A percentile compares a stretch with the other conserved stretches of the same genome.
Evolutionary conservation across 1,140 invertebrate species (phyloP).

Genomic region (Orius insidiosus): DNA sequence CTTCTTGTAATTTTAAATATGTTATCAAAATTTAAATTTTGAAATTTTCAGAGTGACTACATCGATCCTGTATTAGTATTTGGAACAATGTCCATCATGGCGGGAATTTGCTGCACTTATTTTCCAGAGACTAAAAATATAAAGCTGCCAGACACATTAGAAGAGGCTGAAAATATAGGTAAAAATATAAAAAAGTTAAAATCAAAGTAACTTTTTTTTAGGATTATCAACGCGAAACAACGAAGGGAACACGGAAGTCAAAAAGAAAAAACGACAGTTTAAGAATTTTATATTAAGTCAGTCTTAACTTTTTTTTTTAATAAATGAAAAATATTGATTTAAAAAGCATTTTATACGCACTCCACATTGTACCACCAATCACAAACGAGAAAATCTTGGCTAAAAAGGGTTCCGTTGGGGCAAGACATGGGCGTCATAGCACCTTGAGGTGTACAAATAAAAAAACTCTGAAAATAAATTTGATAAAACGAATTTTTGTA

Average conservation of each 20-base stretch:
- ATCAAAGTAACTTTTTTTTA: no score
- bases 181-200: no score
- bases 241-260: no score
- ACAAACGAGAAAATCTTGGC: conserved; percentile 47
- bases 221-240: no score
- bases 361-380: conserved; percentile 60
- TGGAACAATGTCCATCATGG: conserved; percentile 39
- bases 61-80: conserved; percentile 41
- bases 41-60: conserved; percentile 28
- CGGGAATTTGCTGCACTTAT: conserved; percentile 37
- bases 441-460: conserved; percentile 32
- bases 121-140: conserved; percentile 50
- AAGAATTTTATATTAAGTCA: no score
- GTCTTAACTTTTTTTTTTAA: no score
- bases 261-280: no score
- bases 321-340: no score
- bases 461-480: conserved; percentile 26
- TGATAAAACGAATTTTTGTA: no score
- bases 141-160: conserved; percentile 48
- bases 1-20: conserved; percentile 33
- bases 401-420: conserved; percentile 59
- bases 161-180: conserved; percentile 44
- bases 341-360: conserved; percentile 25
- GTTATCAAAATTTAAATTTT: not conserved
- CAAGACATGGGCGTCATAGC: conserved; percentile 42